Percentiles rank a stretch among this genome's conserved stretches.
These are phyloP conservation scores for Lepidocyrtoides sp. DNA, from an alignment of 2,888 invertebrate species.

Conservation along the genomic window DNA sequence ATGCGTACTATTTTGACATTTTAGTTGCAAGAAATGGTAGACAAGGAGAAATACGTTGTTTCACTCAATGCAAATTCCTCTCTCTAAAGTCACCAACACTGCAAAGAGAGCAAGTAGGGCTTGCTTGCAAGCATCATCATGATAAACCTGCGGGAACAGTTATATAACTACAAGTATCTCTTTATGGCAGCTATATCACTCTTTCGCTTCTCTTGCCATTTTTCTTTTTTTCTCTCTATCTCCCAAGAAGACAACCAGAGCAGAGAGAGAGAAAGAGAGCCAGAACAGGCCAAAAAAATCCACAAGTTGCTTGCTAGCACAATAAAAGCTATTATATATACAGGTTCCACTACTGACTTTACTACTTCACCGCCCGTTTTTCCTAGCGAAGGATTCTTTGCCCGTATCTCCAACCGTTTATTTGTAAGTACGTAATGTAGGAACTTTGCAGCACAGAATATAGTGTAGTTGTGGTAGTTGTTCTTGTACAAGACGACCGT, in stretches of 20 bases:
- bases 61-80: background rate
- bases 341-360: background rate
- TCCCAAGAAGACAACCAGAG: conserved; percentile 7
- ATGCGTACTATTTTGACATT: no score
- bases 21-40: background rate
- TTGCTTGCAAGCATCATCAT: no score
- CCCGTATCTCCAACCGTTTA: background rate
- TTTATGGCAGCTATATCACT: background rate
- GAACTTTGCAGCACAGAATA: background rate
- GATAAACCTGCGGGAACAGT: no score
- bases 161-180: no score
- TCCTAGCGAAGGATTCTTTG: no score
- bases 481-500: background rate
- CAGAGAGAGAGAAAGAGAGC: background rate
- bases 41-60: background rate
- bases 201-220: background rate
- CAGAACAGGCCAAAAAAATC: conserved; percentile 35
- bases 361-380: background rate
- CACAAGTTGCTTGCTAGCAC: conserved; percentile 62
- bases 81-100: no score
- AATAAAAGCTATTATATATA: background rate
- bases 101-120: no score
- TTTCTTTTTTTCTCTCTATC: background rate
- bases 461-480: background rate
- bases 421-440: background rate